Evolutionary conservation across 1,140 invertebrate species (phyloP).

Genomic region (Steinernema feltiae): DNA sequence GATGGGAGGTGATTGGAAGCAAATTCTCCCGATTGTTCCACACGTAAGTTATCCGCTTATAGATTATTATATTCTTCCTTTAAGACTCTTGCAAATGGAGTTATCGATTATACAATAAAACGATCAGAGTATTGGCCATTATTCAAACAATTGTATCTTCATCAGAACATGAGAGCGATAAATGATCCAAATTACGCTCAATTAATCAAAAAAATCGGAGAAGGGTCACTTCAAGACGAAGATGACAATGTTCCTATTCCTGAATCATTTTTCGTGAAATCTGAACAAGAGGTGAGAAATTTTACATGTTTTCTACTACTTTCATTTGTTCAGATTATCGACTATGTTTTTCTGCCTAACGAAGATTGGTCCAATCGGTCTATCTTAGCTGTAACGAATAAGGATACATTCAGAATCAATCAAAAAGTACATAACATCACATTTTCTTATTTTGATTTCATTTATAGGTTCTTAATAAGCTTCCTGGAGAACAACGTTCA

Average conservation of each 20-base stretch:
- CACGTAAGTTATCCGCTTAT: background rate
- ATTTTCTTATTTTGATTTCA: background rate
- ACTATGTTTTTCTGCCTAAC: background rate
- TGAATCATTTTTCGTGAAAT: background rate
- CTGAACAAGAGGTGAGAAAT: background rate
- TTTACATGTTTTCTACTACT: background rate
- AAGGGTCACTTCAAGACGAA: background rate
- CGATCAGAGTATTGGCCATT: background rate
- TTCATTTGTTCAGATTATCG: background rate
- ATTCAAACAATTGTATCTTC: constrained; percentile 10
- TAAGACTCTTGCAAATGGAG: constrained; percentile 9
- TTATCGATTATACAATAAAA: constrained; percentile 15
- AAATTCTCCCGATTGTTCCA: constrained; percentile 23
- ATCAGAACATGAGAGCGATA: constrained; percentile 15
- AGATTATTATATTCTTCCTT: background rate
- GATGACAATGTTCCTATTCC: background rate
- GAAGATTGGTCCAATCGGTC: background rate
- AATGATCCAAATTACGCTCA: constrained; percentile 10
- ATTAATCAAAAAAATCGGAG: background rate
- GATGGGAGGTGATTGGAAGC: constrained; percentile 24
- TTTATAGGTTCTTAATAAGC: constrained; percentile 5
- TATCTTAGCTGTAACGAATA: constrained; percentile 17
- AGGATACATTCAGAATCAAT: constrained; percentile 6
- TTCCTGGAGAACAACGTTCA: background rate
- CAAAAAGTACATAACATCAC: background rate